Evolutionary conservation across 2,888 invertebrate genomes (phyloP), one percentile per base, ranked within the genome.

Genomic region (Brassicogethes aeneus): DNA sequence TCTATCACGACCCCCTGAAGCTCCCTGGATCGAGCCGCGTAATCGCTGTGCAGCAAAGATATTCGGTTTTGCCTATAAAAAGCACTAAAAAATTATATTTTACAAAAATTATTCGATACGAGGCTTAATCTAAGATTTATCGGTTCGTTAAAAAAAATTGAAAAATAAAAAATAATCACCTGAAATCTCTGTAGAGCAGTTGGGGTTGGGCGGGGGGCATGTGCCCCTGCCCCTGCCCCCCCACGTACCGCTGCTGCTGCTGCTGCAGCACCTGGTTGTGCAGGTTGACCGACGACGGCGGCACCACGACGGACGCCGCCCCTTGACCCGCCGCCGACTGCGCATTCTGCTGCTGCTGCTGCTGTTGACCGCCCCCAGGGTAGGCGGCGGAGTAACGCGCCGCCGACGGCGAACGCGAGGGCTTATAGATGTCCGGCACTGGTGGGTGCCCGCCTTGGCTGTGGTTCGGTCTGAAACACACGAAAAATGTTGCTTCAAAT

Each of bases 1-100:
- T 47, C 45, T 47, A 44, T 53, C 45, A 51, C 50, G 45, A 52
- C 50, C 40, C 45, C 49, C 47, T 44, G 46, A 35, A 49, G 40
- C 51, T 57, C 48, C 52, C 50, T 40, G 30, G 30, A 59, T 41
- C 60, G 60, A 32, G 70, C 69, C 16, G 60, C 59, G 50, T 67
- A 66, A 39, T 65, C 68, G 46, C 66, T 71, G 64, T 79, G 78
- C 62, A 84, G 74, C 63, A 84, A 72, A 41, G 83, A 83, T 70
- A 85, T 78, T 63, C 79, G 70, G 62, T 73, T 74, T 48, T 75
- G 71, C 43, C 54, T 23, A n/a, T n/a, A n/a, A n/a, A n/a, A n/a
- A n/a, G n/a, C n/a, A n/a, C n/a, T n/a, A n/a, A n/a, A n/a, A n/a
- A n/a, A n/a, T 68, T n/a, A n/a, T n/a, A n/a, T n/a, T n/a, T n/a